Evolutionary conservation across 2,113 vertebrate species (phyloP).

Genomic region (Oncorhynchus nerka): DNA sequence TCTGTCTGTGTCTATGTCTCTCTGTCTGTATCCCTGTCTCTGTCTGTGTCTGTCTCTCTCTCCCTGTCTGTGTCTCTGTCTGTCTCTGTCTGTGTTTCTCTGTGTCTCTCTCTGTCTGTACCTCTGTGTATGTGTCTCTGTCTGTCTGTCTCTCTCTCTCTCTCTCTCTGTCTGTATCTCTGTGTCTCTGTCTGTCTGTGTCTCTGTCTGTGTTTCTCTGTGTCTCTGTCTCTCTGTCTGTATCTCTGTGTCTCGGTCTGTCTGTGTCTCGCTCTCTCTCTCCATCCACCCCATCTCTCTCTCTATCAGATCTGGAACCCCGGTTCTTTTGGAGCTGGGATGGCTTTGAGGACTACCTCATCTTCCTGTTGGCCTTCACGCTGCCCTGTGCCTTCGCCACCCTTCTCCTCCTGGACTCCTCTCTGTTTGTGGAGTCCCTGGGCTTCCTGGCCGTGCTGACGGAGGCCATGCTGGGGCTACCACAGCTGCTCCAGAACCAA

Average conservation of each 20-base stretch:
- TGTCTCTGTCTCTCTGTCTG: background rate
- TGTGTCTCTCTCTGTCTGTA: background rate
- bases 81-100: background rate
- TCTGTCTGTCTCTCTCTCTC: background rate
- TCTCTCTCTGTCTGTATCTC: background rate
- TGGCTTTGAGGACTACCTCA: conserved; percentile 62
- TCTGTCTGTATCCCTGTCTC: too few relatives aligned
- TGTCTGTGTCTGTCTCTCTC: background rate
- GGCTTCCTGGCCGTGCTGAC: conserved; percentile 60
- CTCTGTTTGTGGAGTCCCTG: conserved; percentile 59
- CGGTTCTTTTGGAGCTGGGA: conserved; percentile 67
- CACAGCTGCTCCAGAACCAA: conserved; percentile 67
- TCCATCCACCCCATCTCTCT: background rate
- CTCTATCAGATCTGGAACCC: conserved; percentile 58
- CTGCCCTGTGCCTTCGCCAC: conserved; percentile 56
- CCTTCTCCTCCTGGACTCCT: conserved; percentile 54
- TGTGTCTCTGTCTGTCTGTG: background rate
- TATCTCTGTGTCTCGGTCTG: background rate
- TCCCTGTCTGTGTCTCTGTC: background rate
- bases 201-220: background rate
- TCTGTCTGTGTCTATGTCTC: too few relatives aligned
- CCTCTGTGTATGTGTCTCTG: background rate
- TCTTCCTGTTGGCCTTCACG: conserved; percentile 62
- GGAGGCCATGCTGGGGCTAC: conserved; percentile 66
- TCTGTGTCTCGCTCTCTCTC: background rate